Evolutionary conservation across 2,113 vertebrate genomes (phyloP).

Genomic region (Budorcas taxicolor): DNA sequence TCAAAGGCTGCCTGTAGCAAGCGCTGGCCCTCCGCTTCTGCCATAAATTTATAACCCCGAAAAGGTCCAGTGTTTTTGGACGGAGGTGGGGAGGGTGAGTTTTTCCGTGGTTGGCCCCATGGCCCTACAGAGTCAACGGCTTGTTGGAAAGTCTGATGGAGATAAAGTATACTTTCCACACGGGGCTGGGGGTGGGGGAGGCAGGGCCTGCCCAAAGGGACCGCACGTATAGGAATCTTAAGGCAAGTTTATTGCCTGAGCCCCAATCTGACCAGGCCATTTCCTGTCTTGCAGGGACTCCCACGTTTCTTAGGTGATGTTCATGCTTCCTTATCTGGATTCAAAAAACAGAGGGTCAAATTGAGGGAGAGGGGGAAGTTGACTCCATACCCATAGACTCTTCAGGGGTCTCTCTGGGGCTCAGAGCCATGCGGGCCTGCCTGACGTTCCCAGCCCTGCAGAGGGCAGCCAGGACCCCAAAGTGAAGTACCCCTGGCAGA

Average conservation of each 20-base stretch:
- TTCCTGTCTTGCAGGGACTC: neutral
- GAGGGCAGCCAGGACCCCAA: neutral
- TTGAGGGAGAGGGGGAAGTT: neutral
- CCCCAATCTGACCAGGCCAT: neutral
- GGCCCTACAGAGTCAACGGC: neutral
- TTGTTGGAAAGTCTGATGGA: constrained; percentile 50
- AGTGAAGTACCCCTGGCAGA: neutral
- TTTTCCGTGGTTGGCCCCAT: neutral
- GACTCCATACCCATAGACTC: neutral
- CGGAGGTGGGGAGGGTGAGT: neutral
- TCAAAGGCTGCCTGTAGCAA: constrained; percentile 40
- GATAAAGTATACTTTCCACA: neutral
- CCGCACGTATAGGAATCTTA: neutral
- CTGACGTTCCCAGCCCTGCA: neutral
- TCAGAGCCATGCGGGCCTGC: neutral
- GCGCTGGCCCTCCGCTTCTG: neutral
- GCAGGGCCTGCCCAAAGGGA: neutral
- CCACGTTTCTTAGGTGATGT: neutral
- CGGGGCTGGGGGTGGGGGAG: neutral
- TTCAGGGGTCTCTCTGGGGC: neutral
- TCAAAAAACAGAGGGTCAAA: neutral
- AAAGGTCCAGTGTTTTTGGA: neutral
- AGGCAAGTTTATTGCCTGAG: neutral
- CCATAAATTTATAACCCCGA: constrained; percentile 25
- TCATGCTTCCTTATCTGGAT: neutral